Evolutionary conservation across 2,888 invertebrate genomes (phyloP).

Genomic region (Smittia sp.): DNA sequence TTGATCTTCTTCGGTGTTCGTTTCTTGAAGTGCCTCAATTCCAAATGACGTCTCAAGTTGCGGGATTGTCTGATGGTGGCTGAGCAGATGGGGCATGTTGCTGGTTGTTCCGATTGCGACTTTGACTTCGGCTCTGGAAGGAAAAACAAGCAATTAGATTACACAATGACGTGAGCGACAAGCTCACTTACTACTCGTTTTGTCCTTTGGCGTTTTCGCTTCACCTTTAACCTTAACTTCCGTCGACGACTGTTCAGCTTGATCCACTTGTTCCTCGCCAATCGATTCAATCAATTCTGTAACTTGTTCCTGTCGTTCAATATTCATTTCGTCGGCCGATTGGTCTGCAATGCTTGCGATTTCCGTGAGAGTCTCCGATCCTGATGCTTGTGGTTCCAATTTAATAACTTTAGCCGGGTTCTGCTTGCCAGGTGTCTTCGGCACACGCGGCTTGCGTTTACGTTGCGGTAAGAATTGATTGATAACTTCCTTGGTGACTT

Average conservation of each 20-base stretch:
- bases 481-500: conserved; percentile 53
- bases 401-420: conserved; percentile 37
- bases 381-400: conserved; percentile 42
- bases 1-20: conserved; percentile 54
- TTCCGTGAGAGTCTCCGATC: conserved; percentile 19
- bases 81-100: conserved; percentile 61
- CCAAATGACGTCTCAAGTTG: conserved; percentile 60
- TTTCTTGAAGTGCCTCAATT: conserved; percentile 54
- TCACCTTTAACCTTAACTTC: neutral
- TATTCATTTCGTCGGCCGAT: conserved; percentile 22
- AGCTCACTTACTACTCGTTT: conserved; percentile 12
- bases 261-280: conserved; percentile 26
- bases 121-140: conserved; percentile 55
- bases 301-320: conserved; percentile 12
- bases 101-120: conserved; percentile 62
- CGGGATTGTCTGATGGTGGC: conserved; percentile 61
- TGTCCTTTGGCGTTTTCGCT: conserved; percentile 29
- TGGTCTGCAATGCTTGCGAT: neutral
- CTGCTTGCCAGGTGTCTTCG: conserved; percentile 50
- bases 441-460: conserved; percentile 56
- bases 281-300: conserved; percentile 25
- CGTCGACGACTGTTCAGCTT: conserved; percentile 13
- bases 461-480: conserved; percentile 57
- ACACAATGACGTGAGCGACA: neutral
- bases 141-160: neutral